Base-by-base conservation (phyloP, 2,113 vertebrate species). In the Poicephalus meyeri region DNA sequence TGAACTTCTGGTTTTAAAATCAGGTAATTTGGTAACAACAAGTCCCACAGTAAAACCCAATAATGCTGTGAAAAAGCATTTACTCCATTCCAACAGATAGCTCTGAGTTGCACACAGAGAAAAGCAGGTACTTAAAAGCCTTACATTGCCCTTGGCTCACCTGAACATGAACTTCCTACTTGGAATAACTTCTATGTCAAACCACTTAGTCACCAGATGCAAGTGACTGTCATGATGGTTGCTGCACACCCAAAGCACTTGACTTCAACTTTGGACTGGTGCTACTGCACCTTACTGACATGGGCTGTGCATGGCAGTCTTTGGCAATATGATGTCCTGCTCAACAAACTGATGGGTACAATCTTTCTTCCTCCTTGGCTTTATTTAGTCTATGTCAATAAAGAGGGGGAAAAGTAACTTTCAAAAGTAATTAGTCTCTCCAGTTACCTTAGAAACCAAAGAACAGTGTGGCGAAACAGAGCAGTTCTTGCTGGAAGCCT, bases 161-260 rank as follows among this genome's bases (percentile, higher is more conserved):
- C 80, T 50, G 39, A 31, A 49, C 0, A 0, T 0, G 26, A 60
- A 33, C 11, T 55, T 74, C 65, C 72, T 37, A 33, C 29, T 2
- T 6, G 25, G 56, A 79, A 7, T 64, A 13, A 52, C 46, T 93
- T 33, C 86, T 50, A 14, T 0, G 1, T 28, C 18, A 71, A 87
- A 35, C 5, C 46, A 20, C 23, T 52, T 35, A 12, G 44, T 11
- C 46, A 46, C 25, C 3, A 74, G 41, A 28, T 12, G 7, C 6
- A 26, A 47, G 39, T 6, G 31, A 2, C 17, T 42, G n/a, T 26
- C 26, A 4, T 0, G 21, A 35, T 28, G n/a, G 50, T 2, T 41
- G 46, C 55, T 64, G 26, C 66, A 39, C 61, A 76, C 16, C 29
- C 55, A 8, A 63, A 53, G 44, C 18, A 18, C 56, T 35, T 21